A percentile compares a stretch with the other conserved stretches of the same genome.
These are phyloP conservation scores for Hemibagrus guttatus DNA, from an alignment of 2,797 vertebrate genomes.

Conservation along the genomic window DNA sequence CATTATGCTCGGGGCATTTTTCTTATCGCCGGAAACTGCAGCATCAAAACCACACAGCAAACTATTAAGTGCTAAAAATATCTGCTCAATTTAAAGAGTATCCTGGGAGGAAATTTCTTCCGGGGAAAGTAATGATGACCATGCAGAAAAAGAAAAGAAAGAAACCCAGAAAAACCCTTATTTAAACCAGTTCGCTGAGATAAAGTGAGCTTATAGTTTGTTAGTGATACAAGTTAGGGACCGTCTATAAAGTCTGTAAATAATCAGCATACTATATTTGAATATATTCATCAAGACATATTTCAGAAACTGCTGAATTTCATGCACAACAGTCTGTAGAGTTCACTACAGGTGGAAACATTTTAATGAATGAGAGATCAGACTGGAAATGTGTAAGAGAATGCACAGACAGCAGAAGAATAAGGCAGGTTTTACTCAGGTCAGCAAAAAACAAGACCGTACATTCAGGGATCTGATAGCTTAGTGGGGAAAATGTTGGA, in stretches of 20 bases:
- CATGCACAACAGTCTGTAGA: too few relatives aligned
- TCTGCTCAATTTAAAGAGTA: background rate
- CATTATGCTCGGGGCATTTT: background rate
- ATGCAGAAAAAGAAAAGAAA: background rate
- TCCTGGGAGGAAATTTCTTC: background rate
- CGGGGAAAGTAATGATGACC: background rate
- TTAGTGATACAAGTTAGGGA: background rate
- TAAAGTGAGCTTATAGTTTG: background rate
- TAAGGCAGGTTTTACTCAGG: too few relatives aligned
- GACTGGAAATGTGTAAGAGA: too few relatives aligned
- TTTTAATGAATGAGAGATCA: too few relatives aligned
- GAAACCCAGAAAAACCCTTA: too few relatives aligned
- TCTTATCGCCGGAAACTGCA: background rate
- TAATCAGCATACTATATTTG: background rate
- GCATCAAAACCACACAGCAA: background rate
- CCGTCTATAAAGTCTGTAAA: background rate
- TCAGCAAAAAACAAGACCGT: too few relatives aligned
- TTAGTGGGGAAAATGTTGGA: too few relatives aligned
- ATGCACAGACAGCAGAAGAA: too few relatives aligned
- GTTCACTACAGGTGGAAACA: too few relatives aligned
- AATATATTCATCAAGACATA: background rate
- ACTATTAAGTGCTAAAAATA: background rate
- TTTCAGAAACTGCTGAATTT: background rate
- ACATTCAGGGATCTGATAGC: too few relatives aligned
- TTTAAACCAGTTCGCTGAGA: background rate